phyloP scores from a whole-genome alignment of 2,888 invertebrate species.

The Chalcosyrphus nemorum region DNA sequence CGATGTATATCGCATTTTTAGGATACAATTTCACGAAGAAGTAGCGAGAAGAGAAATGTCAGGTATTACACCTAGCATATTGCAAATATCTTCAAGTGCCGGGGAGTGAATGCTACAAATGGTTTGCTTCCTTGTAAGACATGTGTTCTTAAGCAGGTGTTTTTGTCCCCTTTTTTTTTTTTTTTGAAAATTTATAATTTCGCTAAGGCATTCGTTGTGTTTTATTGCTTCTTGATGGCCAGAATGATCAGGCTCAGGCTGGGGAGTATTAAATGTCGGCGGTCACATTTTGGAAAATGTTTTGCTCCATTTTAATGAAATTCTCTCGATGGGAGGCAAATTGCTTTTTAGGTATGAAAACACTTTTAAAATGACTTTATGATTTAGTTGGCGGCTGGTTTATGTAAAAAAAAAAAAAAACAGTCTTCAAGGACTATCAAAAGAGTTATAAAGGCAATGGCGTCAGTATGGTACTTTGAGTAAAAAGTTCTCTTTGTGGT shows the following conservation, averaged over 20 bases:
- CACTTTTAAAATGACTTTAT: neutral
- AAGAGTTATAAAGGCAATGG: neutral
- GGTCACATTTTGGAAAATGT: neutral
- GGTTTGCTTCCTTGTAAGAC: slow-evolving; percentile 38
- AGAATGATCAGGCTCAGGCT: slow-evolving; percentile 44
- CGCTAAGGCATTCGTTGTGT: slow-evolving; percentile 9
- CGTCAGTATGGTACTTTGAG: neutral
- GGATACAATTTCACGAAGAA: slow-evolving; percentile 31
- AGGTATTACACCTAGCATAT: slow-evolving; percentile 55
- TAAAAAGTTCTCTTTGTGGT: neutral
- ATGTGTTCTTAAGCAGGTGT: slow-evolving; percentile 50
- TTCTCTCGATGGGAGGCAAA: neutral
- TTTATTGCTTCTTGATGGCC: slow-evolving; percentile 51
- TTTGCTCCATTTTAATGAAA: neutral
- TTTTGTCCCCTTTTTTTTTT: too few species aligned
- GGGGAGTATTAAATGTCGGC: neutral
- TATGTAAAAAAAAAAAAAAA: neutral
- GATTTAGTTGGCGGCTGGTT: neutral
- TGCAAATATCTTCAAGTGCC: slow-evolving; percentile 45
- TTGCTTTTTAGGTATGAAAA: neutral
- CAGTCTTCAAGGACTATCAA: neutral
- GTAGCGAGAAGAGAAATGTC: slow-evolving; percentile 25
- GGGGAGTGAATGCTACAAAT: slow-evolving; percentile 16
- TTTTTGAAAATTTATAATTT: slow-evolving; percentile 30
- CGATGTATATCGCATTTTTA: slow-evolving; percentile 32